A percentile compares a stretch with the other conserved stretches of the same genome.
These are phyloP conservation scores for Labeo rohita DNA, from an alignment of 2,113 vertebrate species.

Conservation along the genomic window DNA sequence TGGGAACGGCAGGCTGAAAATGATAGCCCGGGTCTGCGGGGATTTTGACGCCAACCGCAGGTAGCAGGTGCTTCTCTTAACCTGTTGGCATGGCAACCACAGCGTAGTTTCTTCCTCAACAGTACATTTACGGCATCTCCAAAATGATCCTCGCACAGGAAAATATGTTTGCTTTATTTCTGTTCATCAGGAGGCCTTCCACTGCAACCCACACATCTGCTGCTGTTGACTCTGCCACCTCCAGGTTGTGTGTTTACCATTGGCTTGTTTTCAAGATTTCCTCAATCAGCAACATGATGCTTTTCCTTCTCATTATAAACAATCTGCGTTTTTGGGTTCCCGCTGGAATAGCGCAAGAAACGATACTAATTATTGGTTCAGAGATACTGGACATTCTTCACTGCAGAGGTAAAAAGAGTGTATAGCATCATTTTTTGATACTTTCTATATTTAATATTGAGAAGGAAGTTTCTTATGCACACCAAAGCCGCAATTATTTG, in stretches of 20 bases:
- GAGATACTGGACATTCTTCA: no score
- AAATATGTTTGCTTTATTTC: constrained; percentile 16
- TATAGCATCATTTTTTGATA: background rate
- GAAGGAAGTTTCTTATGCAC: background rate
- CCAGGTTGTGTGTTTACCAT: constrained; percentile 32
- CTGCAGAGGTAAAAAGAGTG: background rate
- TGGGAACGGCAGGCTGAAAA: constrained; percentile 43
- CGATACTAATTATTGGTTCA: background rate
- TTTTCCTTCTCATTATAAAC: background rate
- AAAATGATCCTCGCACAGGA: constrained; percentile 24
- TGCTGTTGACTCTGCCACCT: constrained; percentile 23
- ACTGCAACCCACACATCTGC: constrained; percentile 17
- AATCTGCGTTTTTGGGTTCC: background rate
- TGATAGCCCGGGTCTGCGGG: constrained; percentile 35
- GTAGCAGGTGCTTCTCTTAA: constrained; percentile 44
- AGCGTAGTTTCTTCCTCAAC: constrained; percentile 8
- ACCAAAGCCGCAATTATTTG: background rate
- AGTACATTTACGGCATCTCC: background rate
- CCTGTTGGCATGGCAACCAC: constrained; percentile 55
- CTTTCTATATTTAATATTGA: background rate
- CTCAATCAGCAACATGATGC: background rate
- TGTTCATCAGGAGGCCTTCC: constrained; percentile 33
- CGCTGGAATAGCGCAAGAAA: background rate
- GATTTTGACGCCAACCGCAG: constrained; percentile 37
- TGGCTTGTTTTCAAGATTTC: constrained; percentile 27